A percentile compares a stretch with the other conserved stretches of the same genome.
These are phyloP conservation scores for Oceanodroma tethys DNA, from an alignment of 2,113 vertebrate species.

Conservation along the genomic window DNA sequence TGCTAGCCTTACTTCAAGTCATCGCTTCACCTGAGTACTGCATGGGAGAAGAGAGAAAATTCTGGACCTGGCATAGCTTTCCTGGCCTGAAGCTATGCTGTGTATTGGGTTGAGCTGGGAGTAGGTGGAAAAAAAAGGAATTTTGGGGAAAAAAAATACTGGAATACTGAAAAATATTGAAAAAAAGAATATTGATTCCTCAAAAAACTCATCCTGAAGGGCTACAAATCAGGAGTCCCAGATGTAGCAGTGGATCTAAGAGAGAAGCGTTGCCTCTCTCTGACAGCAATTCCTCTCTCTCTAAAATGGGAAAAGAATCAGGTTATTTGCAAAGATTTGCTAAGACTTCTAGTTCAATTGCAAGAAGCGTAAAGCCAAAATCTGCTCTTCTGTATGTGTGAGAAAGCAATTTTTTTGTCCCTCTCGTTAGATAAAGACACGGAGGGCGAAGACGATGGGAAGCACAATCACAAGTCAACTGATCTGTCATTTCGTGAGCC, in stretches of 20 bases:
- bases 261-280: background rate
- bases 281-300: background rate
- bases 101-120: background rate
- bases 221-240: background rate
- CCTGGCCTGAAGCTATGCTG: background rate
- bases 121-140: background rate
- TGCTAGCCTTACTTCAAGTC: background rate
- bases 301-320: background rate
- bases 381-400: accelerated
- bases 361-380: background rate
- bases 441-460: background rate
- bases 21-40: background rate
- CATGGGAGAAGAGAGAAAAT: background rate
- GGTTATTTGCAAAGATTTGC: background rate
- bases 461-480: background rate
- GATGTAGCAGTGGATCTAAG: background rate
- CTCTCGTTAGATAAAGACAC: background rate
- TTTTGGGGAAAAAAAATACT: accelerated
- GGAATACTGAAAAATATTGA: background rate
- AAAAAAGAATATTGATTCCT: background rate
- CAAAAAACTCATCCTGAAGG: background rate
- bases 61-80: background rate
- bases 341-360: background rate
- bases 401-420: background rate
- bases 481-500: background rate